These are phyloP conservation scores for Bombus picipes DNA, from an alignment of 1,140 invertebrate species.

Conservation along the genomic window DNA sequence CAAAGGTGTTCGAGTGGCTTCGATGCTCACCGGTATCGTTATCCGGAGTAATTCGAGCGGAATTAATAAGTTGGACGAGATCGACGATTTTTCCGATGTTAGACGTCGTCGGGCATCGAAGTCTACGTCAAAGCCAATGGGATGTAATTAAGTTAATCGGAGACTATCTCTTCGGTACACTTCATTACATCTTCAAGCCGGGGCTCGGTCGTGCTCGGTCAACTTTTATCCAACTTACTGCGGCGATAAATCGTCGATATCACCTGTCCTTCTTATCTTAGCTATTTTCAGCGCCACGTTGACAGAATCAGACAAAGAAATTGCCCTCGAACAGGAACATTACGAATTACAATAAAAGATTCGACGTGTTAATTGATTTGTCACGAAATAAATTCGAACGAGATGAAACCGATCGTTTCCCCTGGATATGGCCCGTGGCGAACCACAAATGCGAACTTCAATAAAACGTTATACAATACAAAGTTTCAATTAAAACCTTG, in stretches of 20 bases:
- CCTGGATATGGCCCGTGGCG: not conserved
- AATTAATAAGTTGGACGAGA: slow-evolving; percentile 29
- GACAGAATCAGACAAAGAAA: slow-evolving; percentile 43
- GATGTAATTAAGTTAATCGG: slow-evolving; percentile 77
- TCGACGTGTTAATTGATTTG: not conserved
- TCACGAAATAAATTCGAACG: not conserved
- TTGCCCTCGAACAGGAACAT: not conserved
- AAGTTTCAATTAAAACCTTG: slow-evolving; percentile 35
- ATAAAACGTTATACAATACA: slow-evolving; percentile 3
- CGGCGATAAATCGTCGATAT: slow-evolving; percentile 70
- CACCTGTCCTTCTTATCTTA: slow-evolving; percentile 14
- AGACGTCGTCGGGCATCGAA: not conserved
- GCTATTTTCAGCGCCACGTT: slow-evolving; percentile 5
- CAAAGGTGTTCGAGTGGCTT: not conserved
- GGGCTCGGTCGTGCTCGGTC: slow-evolving; percentile 57
- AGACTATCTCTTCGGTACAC: slow-evolving; percentile 73
- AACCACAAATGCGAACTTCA: not conserved
- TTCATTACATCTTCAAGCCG: slow-evolving; percentile 72
- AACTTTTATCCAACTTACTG: slow-evolving; percentile 73
- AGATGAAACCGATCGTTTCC: not conserved
- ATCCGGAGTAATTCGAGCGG: not conserved
- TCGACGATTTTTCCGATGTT: slow-evolving; percentile 28
- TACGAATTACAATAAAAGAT: not conserved
- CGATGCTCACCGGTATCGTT: slow-evolving; percentile 16
- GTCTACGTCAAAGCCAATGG: slow-evolving; percentile 59